These are phyloP conservation scores for Camponotus pennsylvanicus DNA, from an alignment of 1,140 invertebrate genomes.

Conservation along the genomic window DNA sequence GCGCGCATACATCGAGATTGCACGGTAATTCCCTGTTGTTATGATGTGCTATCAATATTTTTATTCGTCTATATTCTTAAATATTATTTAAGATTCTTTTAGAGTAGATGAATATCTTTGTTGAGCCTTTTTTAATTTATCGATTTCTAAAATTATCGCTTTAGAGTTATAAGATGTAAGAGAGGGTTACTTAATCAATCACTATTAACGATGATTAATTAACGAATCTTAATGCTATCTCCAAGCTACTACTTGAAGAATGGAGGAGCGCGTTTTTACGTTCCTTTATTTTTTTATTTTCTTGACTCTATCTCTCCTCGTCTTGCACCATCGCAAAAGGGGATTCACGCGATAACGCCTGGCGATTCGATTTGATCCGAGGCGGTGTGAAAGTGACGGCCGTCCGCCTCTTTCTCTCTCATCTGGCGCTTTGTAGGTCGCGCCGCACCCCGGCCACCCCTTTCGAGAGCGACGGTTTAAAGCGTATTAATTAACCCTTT, in stretches of 20 bases:
- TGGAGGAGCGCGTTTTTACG: background rate
- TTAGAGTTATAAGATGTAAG: background rate
- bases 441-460: slow-evolving; percentile 68
- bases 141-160: background rate
- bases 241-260: background rate
- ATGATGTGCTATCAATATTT: background rate
- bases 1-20: background rate
- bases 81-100: background rate
- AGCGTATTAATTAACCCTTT: slow-evolving; percentile 86
- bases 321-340: slow-evolving; percentile 21
- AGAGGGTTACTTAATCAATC: background rate
- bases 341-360: slow-evolving; percentile 74
- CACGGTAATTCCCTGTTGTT: slow-evolving; percentile 6
- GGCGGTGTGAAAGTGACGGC: slow-evolving; percentile 71
- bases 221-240: background rate
- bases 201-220: slow-evolving; percentile 5
- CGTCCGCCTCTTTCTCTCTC: slow-evolving; percentile 66
- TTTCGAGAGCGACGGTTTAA: slow-evolving; percentile 80
- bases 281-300: slow-evolving; percentile 27
- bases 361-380: slow-evolving; percentile 72
- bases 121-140: background rate
- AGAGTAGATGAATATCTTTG: background rate
- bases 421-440: slow-evolving; percentile 68
- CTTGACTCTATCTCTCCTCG: slow-evolving; percentile 1
- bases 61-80: background rate